These are phyloP conservation scores for Bubo bubo DNA, from an alignment of 2,113 vertebrate genomes.

Conservation along the genomic window DNA sequence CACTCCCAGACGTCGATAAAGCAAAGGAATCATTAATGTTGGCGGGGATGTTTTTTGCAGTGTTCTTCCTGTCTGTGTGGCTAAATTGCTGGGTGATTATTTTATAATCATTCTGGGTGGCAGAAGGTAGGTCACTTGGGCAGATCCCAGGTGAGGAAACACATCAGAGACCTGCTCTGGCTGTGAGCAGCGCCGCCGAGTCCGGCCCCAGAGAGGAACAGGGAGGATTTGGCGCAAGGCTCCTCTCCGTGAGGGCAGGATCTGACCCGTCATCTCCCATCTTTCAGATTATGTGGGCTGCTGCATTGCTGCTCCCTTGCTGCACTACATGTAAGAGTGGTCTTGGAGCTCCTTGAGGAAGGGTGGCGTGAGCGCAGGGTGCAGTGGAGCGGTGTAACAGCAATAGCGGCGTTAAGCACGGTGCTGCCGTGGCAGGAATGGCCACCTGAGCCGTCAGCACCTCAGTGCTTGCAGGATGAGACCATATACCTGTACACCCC, in stretches of 20 bases:
- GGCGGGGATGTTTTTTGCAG: neutral
- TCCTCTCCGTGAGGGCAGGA: neutral
- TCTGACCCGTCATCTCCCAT: neutral
- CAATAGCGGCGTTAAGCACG: accelerated
- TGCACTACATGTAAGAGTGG: neutral
- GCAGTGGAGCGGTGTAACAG: accelerated
- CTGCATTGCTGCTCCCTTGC: neutral
- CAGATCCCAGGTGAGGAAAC: neutral
- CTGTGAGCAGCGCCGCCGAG: accelerated
- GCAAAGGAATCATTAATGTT: neutral
- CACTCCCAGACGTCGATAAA: neutral
- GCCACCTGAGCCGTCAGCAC: neutral
- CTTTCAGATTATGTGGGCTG: neutral
- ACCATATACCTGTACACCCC: accelerated
- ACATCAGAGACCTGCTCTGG: neutral
- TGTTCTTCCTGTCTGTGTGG: neutral
- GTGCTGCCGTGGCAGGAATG: neutral
- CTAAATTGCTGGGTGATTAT: neutral
- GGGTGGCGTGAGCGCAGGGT: accelerated
- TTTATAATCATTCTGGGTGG: neutral
- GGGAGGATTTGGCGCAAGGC: neutral
- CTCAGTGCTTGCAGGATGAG: neutral
- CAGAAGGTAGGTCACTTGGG: neutral
- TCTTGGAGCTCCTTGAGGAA: neutral
- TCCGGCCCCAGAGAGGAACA: neutral